Evolutionary conservation across 2,797 vertebrate species (phyloP), one percentile per base, ranked within the genome.

Genomic region (Heliangelus exortis): DNA sequence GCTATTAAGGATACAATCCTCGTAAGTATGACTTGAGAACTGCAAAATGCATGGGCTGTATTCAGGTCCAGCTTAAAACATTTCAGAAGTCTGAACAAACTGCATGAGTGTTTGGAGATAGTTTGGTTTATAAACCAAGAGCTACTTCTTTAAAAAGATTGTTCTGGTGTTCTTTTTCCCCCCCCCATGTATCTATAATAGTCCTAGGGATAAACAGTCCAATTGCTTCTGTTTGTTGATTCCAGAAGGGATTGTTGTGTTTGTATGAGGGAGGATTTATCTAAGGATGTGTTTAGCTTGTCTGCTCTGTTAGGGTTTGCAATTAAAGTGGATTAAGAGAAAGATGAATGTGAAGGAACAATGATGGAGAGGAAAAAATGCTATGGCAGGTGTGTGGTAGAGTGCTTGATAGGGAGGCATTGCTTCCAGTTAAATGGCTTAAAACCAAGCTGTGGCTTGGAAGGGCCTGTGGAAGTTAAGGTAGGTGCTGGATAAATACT

Each of bases 401-500:
- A 67, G 33, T n/a, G 63, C 63, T 89, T 41, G 41, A 55, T 88
- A 73, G 89, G 62, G 74, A 95, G 43, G 67, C 31, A 53, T 47
- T 58, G 74, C 84, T 82, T 89, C 66, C 72, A 75, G 61, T 36
- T 81, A 54, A 78, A 47, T 21, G 68, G 71, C 61, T 90, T 76
- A 58, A 61, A 92, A 61, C 82, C 48, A 68, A 76, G 67, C 66
- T 81, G 55, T 59, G 41, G 73, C 85, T 90, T 26, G 2, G 57
- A 67, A 87, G 74, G 69, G 53, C 67, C 57, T 55, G 54, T 81
- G 91, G 74, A 96, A 71, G 61, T 51, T 82, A n/a, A 94, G 90
- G 95, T 85, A 72, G 84, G 92, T 95, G 71, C 90, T 91, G 83
- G 67, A 65, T 94, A 80, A 93, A 84, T 61, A 25, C 18, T 72